Conservation (phyloP, 2,888 invertebrate species). For the Lycophotia porphyrea region DNA sequence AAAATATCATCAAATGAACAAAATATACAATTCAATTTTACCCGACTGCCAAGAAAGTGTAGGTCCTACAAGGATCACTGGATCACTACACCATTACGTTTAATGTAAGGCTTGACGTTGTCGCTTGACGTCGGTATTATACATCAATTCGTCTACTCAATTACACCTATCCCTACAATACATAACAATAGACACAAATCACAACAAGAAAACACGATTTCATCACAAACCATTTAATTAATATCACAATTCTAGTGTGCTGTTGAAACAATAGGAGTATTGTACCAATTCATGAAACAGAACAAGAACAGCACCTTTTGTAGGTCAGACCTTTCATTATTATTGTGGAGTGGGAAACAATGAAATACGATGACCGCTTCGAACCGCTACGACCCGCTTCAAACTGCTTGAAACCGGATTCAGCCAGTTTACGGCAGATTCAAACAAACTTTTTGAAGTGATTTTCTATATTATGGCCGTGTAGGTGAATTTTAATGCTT, state of each 20-base stretch:
- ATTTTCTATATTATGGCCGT: constrained; percentile 34
- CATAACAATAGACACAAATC: constrained; percentile 22
- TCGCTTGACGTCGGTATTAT: too few relatives aligned
- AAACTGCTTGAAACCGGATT: constrained; percentile 53
- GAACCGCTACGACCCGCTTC: constrained; percentile 43
- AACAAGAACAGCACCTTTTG: constrained; percentile 30
- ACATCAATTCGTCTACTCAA: too few relatives aligned
- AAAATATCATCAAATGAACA: too few relatives aligned
- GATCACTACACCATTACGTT: not conserved
- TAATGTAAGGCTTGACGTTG: not conserved
- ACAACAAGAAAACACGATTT: constrained; percentile 25
- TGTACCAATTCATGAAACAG: constrained; percentile 36
- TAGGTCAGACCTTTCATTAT: constrained; percentile 58
- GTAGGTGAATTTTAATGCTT: constrained; percentile 15
- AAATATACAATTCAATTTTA: too few relatives aligned
- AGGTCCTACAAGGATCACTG: not conserved
- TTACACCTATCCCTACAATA: too few relatives aligned
- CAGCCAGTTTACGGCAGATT: constrained; percentile 50
- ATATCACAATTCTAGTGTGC: constrained; percentile 1
- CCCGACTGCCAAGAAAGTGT: too few relatives aligned
- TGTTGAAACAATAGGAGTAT: constrained; percentile 34
- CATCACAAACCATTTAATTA: constrained; percentile 35
- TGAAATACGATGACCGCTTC: constrained; percentile 49
- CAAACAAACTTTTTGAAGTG: constrained; percentile 45
- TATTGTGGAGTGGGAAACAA: constrained; percentile 57